phyloP scores from a whole-genome alignment of 2,797 vertebrate species.

The Scomberomorus guttatus region DNA sequence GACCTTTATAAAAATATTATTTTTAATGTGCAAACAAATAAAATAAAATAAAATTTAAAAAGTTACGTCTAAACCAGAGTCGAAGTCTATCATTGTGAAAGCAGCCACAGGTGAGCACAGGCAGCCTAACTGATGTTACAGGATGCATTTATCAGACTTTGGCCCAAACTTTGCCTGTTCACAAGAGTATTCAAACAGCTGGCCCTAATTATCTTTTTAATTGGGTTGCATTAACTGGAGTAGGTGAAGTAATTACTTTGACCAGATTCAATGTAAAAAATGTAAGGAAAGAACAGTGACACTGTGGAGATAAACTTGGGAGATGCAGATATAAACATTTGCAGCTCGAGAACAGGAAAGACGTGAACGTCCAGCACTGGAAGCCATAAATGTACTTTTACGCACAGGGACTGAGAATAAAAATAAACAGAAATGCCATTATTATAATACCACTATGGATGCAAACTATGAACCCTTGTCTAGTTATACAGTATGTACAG shows the following conservation, averaged over 20 bases:
- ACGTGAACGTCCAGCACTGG: neutral
- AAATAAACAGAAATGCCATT: neutral
- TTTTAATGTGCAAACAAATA: no score
- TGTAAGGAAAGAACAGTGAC: neutral
- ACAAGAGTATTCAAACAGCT: conserved; percentile 40
- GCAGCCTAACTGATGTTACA: conserved; percentile 19
- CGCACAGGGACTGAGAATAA: neutral
- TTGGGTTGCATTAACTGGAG: conserved; percentile 32
- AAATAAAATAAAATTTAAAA: no score
- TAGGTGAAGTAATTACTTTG: conserved; percentile 44
- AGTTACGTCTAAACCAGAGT: neutral
- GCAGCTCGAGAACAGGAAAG: neutral
- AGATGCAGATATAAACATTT: neutral
- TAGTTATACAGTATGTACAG: neutral
- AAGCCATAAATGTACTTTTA: conserved; percentile 16
- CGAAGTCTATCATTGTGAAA: neutral
- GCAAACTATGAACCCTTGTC: neutral
- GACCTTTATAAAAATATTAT: neutral
- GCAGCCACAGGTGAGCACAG: neutral
- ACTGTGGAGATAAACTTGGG: neutral
- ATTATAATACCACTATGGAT: neutral
- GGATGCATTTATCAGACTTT: neutral
- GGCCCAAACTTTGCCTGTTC: neutral
- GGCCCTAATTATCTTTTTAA: conserved; percentile 50
- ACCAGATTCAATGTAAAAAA: conserved; percentile 37